phyloP scores from a whole-genome alignment of 2,113 vertebrate genomes.

The Cariama cristata region DNA sequence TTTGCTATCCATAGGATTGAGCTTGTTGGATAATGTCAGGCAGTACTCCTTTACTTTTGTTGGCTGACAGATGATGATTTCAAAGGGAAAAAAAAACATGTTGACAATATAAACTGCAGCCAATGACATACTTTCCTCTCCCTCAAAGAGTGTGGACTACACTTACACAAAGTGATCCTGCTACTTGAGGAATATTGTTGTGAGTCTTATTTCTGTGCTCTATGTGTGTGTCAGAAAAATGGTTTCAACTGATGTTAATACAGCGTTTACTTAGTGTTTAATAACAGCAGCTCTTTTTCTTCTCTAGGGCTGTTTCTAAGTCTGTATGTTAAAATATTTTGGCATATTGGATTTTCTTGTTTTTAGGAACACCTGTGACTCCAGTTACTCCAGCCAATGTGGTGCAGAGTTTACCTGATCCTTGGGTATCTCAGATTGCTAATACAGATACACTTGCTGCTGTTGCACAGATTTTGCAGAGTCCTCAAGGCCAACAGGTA shows the following conservation, averaged over 20 bases:
- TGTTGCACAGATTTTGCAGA: conserved; percentile 97
- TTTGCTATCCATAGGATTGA: neutral
- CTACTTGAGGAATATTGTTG: neutral
- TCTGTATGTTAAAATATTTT: neutral
- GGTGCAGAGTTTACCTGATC: conserved; percentile 91
- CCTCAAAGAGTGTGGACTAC: neutral
- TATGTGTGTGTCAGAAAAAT: neutral
- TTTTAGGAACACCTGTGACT: conserved; percentile 92
- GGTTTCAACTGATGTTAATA: neutral
- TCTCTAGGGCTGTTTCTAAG: neutral
- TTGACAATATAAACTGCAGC: neutral
- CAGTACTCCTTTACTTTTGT: neutral
- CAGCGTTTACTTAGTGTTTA: neutral
- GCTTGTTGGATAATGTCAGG: neutral
- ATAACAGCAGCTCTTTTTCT: neutral
- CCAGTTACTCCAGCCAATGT: conserved; percentile 96
- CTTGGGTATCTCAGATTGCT: conserved; percentile 95
- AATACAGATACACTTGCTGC: conserved; percentile 97
- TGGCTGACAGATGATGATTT: neutral
- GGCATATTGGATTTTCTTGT: neutral
- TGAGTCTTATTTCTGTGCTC: neutral
- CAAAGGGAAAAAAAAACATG: neutral
- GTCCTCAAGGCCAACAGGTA: conserved; percentile 98
- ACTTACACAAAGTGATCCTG: neutral
- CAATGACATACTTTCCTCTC: neutral